Evolutionary conservation across 2,888 invertebrate genomes (phyloP).

Genomic region (Drosophila mettleri): DNA sequence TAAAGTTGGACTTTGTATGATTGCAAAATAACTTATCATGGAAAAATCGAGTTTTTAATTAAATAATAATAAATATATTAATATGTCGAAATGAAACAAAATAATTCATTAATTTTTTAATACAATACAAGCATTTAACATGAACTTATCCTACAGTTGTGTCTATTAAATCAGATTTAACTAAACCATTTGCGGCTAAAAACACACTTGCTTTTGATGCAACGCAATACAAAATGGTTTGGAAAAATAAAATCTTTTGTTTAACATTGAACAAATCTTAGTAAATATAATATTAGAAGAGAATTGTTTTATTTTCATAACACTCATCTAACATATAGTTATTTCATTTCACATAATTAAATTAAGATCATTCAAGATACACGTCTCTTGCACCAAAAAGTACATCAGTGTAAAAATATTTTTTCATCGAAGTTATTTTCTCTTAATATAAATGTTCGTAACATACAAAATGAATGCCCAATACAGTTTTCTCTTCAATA

Average conservation of each 20-base stretch:
- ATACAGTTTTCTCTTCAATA: too few species aligned
- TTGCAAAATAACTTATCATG: not conserved
- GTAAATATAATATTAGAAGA: not conserved
- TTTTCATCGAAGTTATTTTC: too few species aligned
- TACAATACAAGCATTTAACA: not conserved
- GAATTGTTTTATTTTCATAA: not conserved
- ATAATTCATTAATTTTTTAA: conserved; percentile 11
- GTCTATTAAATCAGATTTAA: conserved; percentile 7
- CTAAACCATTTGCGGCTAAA: conserved; percentile 2
- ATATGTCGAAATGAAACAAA: not conserved
- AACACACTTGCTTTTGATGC: not conserved
- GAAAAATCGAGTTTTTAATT: conserved; percentile 17
- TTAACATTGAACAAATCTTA: not conserved
- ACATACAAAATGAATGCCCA: too few species aligned
- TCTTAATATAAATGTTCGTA: too few species aligned
- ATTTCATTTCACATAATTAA: too few species aligned
- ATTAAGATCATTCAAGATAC: too few species aligned
- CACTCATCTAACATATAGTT: not conserved
- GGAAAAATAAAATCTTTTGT: not conserved
- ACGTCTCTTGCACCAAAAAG: too few species aligned
- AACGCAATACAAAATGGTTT: conserved; percentile 2
- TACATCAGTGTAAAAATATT: too few species aligned
- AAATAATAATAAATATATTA: not conserved
- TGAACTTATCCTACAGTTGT: not conserved
- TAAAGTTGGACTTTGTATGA: conserved; percentile 9